Percentiles rank a stretch among this genome's conserved stretches.
phyloP scores from a whole-genome alignment of 2,888 invertebrate genomes.

The Drosophila anceps region DNA sequence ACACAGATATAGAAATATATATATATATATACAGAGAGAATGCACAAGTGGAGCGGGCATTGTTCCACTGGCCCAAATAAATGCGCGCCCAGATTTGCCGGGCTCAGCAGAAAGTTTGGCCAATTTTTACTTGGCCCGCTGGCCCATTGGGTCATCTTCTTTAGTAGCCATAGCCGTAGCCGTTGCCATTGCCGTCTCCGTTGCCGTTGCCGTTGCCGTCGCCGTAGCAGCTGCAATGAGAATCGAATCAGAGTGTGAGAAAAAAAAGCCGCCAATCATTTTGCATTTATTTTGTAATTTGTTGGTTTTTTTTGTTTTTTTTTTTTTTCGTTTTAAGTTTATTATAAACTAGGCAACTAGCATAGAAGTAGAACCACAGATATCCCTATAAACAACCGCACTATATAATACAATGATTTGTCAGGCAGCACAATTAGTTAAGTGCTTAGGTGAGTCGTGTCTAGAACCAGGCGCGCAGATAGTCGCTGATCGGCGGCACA shows the following conservation, averaged over 20 bases:
- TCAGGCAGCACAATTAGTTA: not conserved
- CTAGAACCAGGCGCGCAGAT: constrained; percentile 69
- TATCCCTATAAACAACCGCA: constrained; percentile 10
- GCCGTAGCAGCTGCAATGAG: constrained; percentile 65
- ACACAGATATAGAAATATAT: not conserved
- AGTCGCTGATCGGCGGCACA: constrained; percentile 64
- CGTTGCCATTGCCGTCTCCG: not conserved
- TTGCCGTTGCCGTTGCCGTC: constrained; percentile 12
- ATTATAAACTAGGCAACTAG: constrained; percentile 40
- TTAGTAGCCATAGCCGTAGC: constrained; percentile 51
- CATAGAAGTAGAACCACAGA: constrained; percentile 23
- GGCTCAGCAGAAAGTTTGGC: constrained; percentile 54
- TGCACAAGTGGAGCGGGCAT: constrained; percentile 28
- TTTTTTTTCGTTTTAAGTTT: constrained; percentile 14
- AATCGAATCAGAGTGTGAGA: constrained; percentile 48
- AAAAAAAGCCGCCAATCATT: constrained; percentile 45
- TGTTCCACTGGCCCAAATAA: constrained; percentile 62
- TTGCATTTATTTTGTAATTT: constrained; percentile 56
- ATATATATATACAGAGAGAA: not conserved
- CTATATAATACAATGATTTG: constrained; percentile 22
- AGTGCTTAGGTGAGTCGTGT: not conserved
- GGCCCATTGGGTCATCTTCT: constrained; percentile 18
- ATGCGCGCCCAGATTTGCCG: constrained; percentile 41
- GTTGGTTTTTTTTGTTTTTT: not conserved
- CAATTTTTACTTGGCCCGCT: constrained; percentile 22